Percentiles rank a stretch among this genome's conserved stretches.
Conservation (phyloP, 2,888 invertebrate genomes). For the Merodon equestris region DNA sequence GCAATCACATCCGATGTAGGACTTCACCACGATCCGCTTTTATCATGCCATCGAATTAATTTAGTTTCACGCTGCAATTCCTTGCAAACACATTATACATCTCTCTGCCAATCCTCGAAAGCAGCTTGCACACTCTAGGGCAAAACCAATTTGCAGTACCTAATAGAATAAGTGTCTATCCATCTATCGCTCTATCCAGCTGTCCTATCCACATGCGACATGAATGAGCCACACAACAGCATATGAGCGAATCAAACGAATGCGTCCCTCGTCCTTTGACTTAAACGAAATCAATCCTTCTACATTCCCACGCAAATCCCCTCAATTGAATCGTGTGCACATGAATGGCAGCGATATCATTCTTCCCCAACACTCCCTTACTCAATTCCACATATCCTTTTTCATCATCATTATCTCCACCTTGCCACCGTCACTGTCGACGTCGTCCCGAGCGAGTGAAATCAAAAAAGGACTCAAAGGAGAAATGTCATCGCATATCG, state of each 20-base stretch:
- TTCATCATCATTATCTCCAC: slow-evolving; percentile 60
- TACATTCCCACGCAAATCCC: slow-evolving; percentile 12
- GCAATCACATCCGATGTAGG: no score
- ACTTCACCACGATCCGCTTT: no score
- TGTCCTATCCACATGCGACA: background rate
- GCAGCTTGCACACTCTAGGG: slow-evolving; percentile 1
- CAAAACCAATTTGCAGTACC: slow-evolving; percentile 46
- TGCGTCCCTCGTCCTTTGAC: slow-evolving; percentile 14
- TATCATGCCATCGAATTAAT: no score
- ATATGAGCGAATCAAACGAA: no score
- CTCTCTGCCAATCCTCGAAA: background rate
- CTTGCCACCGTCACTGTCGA: slow-evolving; percentile 5
- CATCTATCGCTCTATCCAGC: no score
- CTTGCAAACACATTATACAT: background rate
- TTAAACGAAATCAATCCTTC: slow-evolving; percentile 37
- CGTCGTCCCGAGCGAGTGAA: slow-evolving; percentile 4
- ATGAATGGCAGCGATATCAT: slow-evolving; percentile 42
- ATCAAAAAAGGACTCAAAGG: slow-evolving; percentile 44
- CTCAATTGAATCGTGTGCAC: slow-evolving; percentile 53
- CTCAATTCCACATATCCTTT: slow-evolving; percentile 35
- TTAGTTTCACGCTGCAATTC: slow-evolving; percentile 7
- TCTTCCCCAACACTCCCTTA: background rate
- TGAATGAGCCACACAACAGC: slow-evolving; percentile 22
- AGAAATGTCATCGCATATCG: slow-evolving; percentile 24
- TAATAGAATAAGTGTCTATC: slow-evolving; percentile 49